These are phyloP conservation scores for Ceryle rudis DNA, from an alignment of 2,797 vertebrate species.

Conservation along the genomic window DNA sequence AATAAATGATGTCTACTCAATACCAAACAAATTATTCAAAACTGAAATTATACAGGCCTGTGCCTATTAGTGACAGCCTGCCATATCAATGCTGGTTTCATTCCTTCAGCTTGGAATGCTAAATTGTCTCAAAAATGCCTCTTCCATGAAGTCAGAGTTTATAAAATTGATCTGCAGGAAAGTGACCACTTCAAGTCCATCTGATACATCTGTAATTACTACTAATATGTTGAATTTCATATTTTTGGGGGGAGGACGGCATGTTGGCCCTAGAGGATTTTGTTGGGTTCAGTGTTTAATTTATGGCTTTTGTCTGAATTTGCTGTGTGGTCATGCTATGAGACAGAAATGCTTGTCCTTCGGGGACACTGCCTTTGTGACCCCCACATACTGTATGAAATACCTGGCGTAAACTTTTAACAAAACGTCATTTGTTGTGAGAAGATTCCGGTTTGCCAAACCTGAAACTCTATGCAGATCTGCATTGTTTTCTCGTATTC, in stretches of 20 bases:
- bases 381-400: background rate
- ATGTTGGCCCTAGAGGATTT: background rate
- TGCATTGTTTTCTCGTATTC: background rate
- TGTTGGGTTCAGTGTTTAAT: background rate
- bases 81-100: background rate
- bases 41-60: background rate
- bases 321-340: background rate
- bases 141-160: background rate
- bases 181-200: background rate
- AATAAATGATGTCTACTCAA: background rate
- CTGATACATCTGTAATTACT: background rate
- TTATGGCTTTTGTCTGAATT: background rate
- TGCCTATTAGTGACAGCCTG: background rate
- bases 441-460: background rate
- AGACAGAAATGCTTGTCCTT: background rate
- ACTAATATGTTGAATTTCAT: background rate
- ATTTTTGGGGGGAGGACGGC: background rate
- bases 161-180: background rate
- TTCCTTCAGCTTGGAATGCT: background rate
- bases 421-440: background rate
- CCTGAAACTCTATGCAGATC: background rate
- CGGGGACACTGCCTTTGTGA: background rate
- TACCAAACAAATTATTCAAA: background rate
- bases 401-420: background rate
- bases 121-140: background rate